Evolutionary conservation across 1,140 invertebrate genomes (phyloP), one percentile per base, ranked within the genome.

Genomic region (Procambarus virginalis): DNA sequence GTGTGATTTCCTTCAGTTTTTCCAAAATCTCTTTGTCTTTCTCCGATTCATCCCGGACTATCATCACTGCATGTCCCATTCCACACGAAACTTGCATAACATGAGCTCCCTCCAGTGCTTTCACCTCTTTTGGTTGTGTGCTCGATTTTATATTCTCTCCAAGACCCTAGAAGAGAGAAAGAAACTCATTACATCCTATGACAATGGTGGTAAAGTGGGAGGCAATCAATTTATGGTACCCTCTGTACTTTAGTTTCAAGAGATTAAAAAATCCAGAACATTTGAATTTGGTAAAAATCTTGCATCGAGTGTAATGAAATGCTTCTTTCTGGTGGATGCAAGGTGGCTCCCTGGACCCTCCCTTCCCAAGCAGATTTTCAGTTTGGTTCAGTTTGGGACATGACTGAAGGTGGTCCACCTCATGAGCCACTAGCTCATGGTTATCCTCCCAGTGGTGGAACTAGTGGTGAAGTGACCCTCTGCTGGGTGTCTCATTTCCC

Each of bases 21-120:
- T 49, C 73, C 14, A 89, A 68, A 45, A 89, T 89, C 55, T 89
- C 88, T 75, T 89, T 89, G 60, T 89, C 88, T 73, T 89, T 77
- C 10, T 89, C 88, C 2, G 88, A 84, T 22, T 84, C 81, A 51
- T 89, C 88, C 5, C 88, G 73, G 8, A 89, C 88, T 34, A 89
- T 14, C 81, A 89, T 48, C 4, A 89, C 48, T 22, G 88, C 84
- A 75, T 89, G 88, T 49, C 88, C 88, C 88, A 84, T 84, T 3
- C 88, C 88, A 78, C 88, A 89, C 48, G 88, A 34, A 46, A 89
- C 81, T 70, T 89, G 86, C 3, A 17, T n/a, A n/a, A 89, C 86
- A 77, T 89, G 80, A 70, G 68, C 68, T 10, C 86, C 86, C 45
- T 89, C 86, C 80, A 89, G 22, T n/a, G 86, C 8, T 45, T 89